Evolutionary conservation across 2,113 vertebrate species (phyloP), one percentile per base, ranked within the genome.

Genomic region (Triplophysa dalaica): DNA sequence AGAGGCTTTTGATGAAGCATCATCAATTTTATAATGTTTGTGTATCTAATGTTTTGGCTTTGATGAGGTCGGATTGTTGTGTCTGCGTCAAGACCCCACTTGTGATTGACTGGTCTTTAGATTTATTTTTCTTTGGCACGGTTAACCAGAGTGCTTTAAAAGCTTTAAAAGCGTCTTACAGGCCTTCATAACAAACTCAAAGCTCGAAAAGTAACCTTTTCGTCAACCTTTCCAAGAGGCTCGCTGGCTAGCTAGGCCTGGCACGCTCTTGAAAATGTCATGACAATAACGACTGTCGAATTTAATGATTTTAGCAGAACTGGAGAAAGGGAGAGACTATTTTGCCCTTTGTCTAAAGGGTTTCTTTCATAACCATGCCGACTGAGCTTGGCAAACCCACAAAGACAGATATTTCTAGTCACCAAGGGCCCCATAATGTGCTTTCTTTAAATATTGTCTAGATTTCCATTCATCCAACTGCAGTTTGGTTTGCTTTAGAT

Each of bases 221-320:
- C 38, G 48, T 87, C 83, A 78, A 84, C 80, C 78, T 75, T 86
- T 86, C 86, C 84, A 84, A 64, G 83, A 50, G 79, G 52, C 72
- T 70, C 79, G 78, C 80, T 76, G 45, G 65, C 81, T 84, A 81
- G 22, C 62, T 58, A 78, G 43, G 78, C 78, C 83, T 86, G 81
- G 64, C 82, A 86, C 17, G 83, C 82, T 83, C 61, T 87, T 89
- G 86, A 86, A 87, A 81, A 70, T 82, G 82, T 89, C 89, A 90
- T 90, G 87, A 89, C 83, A 88, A 80, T 87, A 89, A 89, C 64
- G 77, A 90, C 84, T 88, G 87, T 82, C 76, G 85, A 69, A 85
- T 81, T 81, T 90, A 90, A 91, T 91, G 86, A 83, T 74, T 92
- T 91, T 90, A 89, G 86, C 88, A 91, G 90, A 87, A 56, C 81